Evolutionary conservation across 2,797 vertebrate genomes (phyloP), one percentile per base, ranked within the genome.

Genomic region (Simalia tracyae): DNA sequence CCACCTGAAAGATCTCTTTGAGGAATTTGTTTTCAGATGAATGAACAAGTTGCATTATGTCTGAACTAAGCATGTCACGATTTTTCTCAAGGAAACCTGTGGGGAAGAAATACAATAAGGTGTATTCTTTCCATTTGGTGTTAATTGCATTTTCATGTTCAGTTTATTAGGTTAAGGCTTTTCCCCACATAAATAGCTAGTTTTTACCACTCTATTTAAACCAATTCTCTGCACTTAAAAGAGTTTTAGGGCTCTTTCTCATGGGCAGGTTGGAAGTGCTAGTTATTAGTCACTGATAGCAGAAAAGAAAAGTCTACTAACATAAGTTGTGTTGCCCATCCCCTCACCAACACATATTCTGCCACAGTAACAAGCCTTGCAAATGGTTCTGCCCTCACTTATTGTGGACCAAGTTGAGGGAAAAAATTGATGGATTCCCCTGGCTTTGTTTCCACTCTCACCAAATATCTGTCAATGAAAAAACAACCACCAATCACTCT

Each of bases 51-150:
- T 97, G 96, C 87, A 99, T 97, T 93, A 99, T 96, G 64, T 99
- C 98, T 86, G 97, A 92, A 95, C 98, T 99, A 92, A 99, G 95
- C 3, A 98, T 95, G 17, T 99, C 99, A 36, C 99, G 98, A 94
- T 99, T 99, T 95, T 99, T 99, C 96, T 99, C 99, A 94, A 99
- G 97, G 95, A 99, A 99, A 94, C 98, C 99, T 99, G 24, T 6
- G 84, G 57, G 68, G 93, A 26, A 64, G 89, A 93, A 96, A 68
- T 93, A 60, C 95, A 93, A 91, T 87, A 66, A 46, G 93, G 24
- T 50, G 36, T 61, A 64, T 95, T 42, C 92, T 2, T 63, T 95
- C 86, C 50, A 68, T 54, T 91, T 76, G 31, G 84, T 89, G 36
- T 59, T 93, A 68, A 61, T 61, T 95, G 36, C 84, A 72, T 46